phyloP scores from a whole-genome alignment of 1,140 invertebrate genomes.

The Cydia pomonella region DNA sequence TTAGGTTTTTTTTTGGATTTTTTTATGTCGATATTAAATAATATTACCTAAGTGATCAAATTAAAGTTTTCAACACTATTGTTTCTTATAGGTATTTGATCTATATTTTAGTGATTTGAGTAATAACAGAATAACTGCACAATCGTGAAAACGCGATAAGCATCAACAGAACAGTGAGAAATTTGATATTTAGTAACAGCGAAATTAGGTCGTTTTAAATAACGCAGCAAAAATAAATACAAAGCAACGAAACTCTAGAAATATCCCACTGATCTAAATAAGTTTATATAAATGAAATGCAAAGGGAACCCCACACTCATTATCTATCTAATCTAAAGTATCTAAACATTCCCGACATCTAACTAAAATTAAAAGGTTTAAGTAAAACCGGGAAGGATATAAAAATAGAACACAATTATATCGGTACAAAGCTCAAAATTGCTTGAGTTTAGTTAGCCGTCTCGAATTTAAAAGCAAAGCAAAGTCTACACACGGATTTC shows the following conservation, averaged over 20 bases:
- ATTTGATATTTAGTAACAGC: background rate
- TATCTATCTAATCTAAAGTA: conserved; percentile 44
- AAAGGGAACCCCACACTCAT: conserved; percentile 26
- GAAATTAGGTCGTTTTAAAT: background rate
- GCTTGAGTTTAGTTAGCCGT: background rate
- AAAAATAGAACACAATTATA: background rate
- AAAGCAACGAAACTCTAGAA: background rate
- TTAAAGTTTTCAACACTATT: too few species aligned
- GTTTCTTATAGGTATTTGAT: background rate
- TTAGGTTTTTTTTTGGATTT: background rate
- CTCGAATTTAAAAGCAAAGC: conserved; percentile 36
- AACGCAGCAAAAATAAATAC: background rate
- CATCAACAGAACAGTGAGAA: background rate
- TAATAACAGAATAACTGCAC: background rate
- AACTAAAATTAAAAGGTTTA: background rate
- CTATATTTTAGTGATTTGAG: background rate
- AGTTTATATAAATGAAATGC: background rate
- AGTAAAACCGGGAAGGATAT: background rate
- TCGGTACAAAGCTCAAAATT: conserved; percentile 6
- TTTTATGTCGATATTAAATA: too few species aligned
- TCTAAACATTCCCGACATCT: conserved; percentile 40
- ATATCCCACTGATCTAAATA: background rate
- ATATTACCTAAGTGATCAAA: too few species aligned
- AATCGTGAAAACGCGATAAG: background rate
- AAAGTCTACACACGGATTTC: conserved; percentile 44